Evolutionary conservation across 2,797 vertebrate genomes (phyloP), one percentile per base, ranked within the genome.

Genomic region (Peromyscus melanophrys): DNA sequence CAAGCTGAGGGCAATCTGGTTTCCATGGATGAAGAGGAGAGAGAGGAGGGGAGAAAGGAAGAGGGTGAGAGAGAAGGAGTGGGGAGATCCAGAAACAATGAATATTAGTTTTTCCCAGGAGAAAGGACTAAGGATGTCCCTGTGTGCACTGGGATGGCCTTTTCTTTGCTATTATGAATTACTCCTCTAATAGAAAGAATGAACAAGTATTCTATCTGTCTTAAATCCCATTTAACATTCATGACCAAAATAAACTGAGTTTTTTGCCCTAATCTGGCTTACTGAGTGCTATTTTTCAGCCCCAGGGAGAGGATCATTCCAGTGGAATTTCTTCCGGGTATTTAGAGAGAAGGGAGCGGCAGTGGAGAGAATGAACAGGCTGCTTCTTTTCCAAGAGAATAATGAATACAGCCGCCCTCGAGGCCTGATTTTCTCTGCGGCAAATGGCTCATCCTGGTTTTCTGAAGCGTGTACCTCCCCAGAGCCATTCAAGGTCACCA

Each of bases 111-210:
- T 91, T 96, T 67, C 85, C 82, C n/a, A 87, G 90, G n/a, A 92
- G 71, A 92, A 85, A 90, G 27, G 37, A 94, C 55, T 93, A 65
- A 96, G 95, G 71, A 55, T 82, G 84, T 55, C 34, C 23, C 71
- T 95, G 61, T 91, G 29, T 91, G 55, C 84, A 61, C 80, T 67
- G 90, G 71, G 52, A 43, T 86, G 43, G 46, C 25, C 83, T 87
- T 97, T 94, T 95, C 84, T 97, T 95, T 93, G 81, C 81, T 61
- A 25, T 90, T 96, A 88, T 94, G 94, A 97, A 97, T 98, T 40
- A 85, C 59, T 93, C 92, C 75, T 69, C 94, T 96, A 93, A 97
- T 77, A 93, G 92, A 89, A 96, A 86, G 67, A 98, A 96, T 95
- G 92, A 96, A 97, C 93, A 97, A 96, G 67, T 92, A 59, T 91